Evolutionary conservation across 2,113 vertebrate species (phyloP).

Genomic region (Harpagus bidentatus): DNA sequence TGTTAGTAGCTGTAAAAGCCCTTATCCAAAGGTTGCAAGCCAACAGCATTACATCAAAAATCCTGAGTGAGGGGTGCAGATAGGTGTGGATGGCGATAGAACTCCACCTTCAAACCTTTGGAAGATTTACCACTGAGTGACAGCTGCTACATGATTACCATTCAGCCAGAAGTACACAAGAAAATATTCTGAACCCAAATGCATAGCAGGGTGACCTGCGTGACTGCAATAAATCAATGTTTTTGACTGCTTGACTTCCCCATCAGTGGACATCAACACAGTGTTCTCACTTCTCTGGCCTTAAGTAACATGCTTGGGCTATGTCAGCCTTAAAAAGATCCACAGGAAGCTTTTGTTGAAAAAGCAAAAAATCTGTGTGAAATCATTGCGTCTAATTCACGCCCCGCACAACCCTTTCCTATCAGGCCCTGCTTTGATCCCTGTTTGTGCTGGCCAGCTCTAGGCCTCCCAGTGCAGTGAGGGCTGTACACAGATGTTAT

Average conservation of each 20-base stretch:
- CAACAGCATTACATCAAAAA: background rate
- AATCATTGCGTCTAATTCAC: background rate
- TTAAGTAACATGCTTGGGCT: background rate
- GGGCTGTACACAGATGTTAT: background rate
- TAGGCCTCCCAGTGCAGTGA: background rate
- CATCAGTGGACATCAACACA: background rate
- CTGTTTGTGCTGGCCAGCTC: background rate
- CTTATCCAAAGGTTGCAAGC: background rate
- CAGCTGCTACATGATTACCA: background rate
- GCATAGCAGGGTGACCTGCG: accelerated
- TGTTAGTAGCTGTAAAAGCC: background rate
- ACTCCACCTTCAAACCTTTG: background rate
- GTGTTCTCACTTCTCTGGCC: background rate
- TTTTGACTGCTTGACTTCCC: background rate
- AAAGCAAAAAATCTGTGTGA: background rate
- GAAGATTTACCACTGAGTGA: background rate
- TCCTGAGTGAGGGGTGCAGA: background rate
- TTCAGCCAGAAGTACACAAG: background rate
- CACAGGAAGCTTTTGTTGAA: background rate
- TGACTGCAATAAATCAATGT: background rate
- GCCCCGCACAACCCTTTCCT: background rate
- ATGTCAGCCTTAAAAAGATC: background rate
- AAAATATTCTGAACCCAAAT: background rate
- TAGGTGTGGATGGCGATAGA: background rate
- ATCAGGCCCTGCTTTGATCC: background rate